phyloP scores from a whole-genome alignment of 2,888 invertebrate species.

The Campaea margaritaria region DNA sequence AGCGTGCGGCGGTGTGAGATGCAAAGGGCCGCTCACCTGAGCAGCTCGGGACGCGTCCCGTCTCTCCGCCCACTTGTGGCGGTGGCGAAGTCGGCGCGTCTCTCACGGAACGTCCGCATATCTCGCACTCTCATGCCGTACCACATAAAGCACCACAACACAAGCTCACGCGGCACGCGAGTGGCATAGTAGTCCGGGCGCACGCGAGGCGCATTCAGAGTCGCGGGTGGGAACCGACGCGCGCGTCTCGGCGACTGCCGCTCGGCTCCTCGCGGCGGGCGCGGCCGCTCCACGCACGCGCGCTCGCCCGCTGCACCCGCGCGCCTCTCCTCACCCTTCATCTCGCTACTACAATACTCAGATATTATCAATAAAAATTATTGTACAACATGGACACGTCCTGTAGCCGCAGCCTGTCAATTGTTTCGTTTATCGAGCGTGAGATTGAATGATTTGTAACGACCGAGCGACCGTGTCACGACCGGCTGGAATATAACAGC shows the following conservation, averaged over 20 bases:
- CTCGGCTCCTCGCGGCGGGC: slow-evolving; percentile 58
- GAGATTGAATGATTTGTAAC: slow-evolving; percentile 50
- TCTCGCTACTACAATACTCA: slow-evolving; percentile 77
- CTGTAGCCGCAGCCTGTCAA: slow-evolving; percentile 66
- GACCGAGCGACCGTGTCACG: slow-evolving; percentile 4
- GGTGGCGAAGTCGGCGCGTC: slow-evolving; percentile 63
- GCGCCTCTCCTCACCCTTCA: slow-evolving; percentile 44
- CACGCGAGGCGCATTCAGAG: slow-evolving; percentile 53
- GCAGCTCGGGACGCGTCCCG: slow-evolving; percentile 71
- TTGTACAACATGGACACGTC: slow-evolving; percentile 75
- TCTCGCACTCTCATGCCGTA: slow-evolving; percentile 80
- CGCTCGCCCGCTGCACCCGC: slow-evolving; percentile 27
- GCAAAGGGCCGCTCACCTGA: slow-evolving; percentile 79
- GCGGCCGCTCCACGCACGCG: slow-evolving; percentile 74
- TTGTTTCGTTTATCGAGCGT: slow-evolving; percentile 58
- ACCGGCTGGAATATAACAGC: too few relatives aligned
- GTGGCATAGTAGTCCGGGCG: slow-evolving; percentile 67
- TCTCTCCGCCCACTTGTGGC: slow-evolving; percentile 82
- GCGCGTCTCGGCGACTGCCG: slow-evolving; percentile 45
- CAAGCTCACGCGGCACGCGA: slow-evolving; percentile 74
- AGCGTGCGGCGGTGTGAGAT: slow-evolving; percentile 59
- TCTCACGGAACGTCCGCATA: slow-evolving; percentile 83
- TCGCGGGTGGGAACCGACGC: slow-evolving; percentile 53
- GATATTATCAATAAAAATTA: slow-evolving; percentile 85
- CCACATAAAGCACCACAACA: slow-evolving; percentile 83